Evolutionary conservation across 2,113 vertebrate species (phyloP).

Genomic region (Tetrax tetrax): DNA sequence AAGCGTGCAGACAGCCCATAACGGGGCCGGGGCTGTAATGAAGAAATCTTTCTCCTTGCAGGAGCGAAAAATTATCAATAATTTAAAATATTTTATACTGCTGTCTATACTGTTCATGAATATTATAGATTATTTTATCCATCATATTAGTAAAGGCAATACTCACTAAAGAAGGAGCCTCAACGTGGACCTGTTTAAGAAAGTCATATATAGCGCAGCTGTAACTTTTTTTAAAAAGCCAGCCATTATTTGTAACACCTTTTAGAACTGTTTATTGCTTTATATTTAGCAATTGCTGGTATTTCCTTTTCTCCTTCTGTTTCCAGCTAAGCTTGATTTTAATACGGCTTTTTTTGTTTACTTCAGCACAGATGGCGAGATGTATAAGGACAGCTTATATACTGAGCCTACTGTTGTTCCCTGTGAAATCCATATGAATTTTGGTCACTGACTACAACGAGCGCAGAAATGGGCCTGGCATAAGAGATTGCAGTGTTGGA

Average conservation of each 20-base stretch:
- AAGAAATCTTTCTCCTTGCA: neutral
- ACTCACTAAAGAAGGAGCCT: neutral
- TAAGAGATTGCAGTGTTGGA: neutral
- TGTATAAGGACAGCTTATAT: neutral
- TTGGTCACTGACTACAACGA: constrained; percentile 27
- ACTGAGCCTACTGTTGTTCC: neutral
- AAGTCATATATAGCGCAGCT: neutral
- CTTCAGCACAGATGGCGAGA: constrained; percentile 22
- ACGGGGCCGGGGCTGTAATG: neutral
- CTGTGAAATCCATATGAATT: neutral
- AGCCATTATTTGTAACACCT: constrained; percentile 20
- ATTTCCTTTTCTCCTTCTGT: constrained; percentile 28
- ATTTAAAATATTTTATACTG: neutral
- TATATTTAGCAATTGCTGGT: constrained; percentile 25
- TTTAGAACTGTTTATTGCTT: constrained; percentile 10
- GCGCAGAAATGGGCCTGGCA: neutral
- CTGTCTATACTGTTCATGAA: neutral
- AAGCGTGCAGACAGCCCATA: neutral
- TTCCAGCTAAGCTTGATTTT: constrained; percentile 44
- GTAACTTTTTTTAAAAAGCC: neutral
- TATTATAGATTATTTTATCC: neutral
- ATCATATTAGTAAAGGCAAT: neutral
- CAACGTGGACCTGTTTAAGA: neutral
- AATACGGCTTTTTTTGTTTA: constrained; percentile 31
- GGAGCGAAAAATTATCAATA: neutral